Base-by-base conservation (phyloP, 1,140 invertebrate species). In the Trypoxylus dichotomus region DNA sequence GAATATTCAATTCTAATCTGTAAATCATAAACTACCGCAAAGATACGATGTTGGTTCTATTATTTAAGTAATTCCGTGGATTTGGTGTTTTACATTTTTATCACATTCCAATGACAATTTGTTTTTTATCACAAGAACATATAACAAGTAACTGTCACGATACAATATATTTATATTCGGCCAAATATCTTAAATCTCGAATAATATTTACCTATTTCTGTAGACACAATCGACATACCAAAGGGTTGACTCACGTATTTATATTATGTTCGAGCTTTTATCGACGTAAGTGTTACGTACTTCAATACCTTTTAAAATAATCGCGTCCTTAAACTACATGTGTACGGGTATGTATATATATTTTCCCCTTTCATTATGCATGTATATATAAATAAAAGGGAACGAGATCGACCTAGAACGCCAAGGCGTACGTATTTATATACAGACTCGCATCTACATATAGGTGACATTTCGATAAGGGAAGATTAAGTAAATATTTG, bases 401-500 rank as follows among this genome's bases (percentile, higher is more conserved):
- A 37, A 37, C 1, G 32, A 58, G 15, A 13, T 7, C 1, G 47
- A 19, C 47, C 47, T n/a, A 58, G 47, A 58, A 37, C 5, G 32
- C 32, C 47, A 8, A 21, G 47, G 15, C 21, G 21, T 58, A 58
- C 47, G 5, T n/a, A 19, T 58, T 0, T 21, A 58, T 27, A 68
- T 24, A 68, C 11, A 68, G 10, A 24, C 60, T 27, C 60, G 24
- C 13, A 68, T 27, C 60, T 24, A 24, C 60, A 68, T 24, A 24
- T 25, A 68, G 60, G 60, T 68, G 60, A 68, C 60, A 68, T 68
- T 68, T 68, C 60, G 60, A 68, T 68, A 68, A 68, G 24, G 24
- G 60, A 21, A 68, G 60, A 68, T 68, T 68, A 68, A 68, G 24
- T 68, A 68, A 68, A 68, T 68, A 68, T 68, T 68, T 68, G 60